phyloP scores from a whole-genome alignment of 2,113 vertebrate genomes.

The Pelobates fuscus region DNA sequence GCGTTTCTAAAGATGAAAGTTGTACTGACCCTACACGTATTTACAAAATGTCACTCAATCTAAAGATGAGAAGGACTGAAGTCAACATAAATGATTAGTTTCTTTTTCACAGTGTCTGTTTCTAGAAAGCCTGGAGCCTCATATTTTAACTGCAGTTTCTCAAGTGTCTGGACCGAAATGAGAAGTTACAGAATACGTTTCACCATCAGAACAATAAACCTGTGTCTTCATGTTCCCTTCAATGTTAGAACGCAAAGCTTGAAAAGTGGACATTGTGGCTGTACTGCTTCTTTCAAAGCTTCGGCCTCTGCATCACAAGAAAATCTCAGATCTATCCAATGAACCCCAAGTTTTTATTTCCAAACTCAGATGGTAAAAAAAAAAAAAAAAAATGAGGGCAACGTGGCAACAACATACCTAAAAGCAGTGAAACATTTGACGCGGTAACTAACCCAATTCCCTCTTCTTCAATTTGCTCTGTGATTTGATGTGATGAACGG shows the following conservation, averaged over 20 bases:
- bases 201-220: constrained; percentile 20
- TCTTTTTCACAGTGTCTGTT: constrained; percentile 45
- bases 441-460: too few relatives aligned
- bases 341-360: too few relatives aligned
- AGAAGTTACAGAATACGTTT: constrained; percentile 51
- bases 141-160: constrained; percentile 46
- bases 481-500: too few relatives aligned
- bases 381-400: too few relatives aligned
- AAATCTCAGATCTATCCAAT: too few relatives aligned
- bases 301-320: too few relatives aligned
- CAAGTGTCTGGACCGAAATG: constrained; percentile 51
- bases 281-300: neutral
- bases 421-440: too few relatives aligned
- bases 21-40: constrained; percentile 43
- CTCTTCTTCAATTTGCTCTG: too few relatives aligned
- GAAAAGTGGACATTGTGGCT: neutral
- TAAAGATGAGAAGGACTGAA: constrained; percentile 53
- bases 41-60: constrained; percentile 53
- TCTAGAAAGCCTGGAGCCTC: constrained; percentile 34
- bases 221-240: constrained; percentile 12
- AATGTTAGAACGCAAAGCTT: neutral
- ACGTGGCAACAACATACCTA: too few relatives aligned
- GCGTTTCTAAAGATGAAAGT: constrained; percentile 54
- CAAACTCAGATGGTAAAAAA: too few relatives aligned
- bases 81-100: constrained; percentile 51